A percentile compares a stretch with the other conserved stretches of the same genome.
Evolutionary conservation across 1,140 invertebrate species (phyloP).

Genomic region (Drosophila aff.): DNA sequence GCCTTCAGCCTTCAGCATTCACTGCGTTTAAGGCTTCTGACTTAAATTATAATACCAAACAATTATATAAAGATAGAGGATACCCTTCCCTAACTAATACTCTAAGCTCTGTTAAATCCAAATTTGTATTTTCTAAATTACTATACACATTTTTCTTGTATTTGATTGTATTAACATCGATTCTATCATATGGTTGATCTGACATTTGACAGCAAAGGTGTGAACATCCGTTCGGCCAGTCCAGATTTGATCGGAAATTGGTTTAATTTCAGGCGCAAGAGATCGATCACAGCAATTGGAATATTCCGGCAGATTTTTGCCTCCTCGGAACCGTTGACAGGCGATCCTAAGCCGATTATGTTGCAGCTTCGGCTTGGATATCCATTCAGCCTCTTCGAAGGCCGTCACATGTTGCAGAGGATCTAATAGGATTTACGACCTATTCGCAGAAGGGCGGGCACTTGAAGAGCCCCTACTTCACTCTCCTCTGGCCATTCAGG

Average conservation of each 20-base stretch:
- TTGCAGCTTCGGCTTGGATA: slow-evolving; percentile 26
- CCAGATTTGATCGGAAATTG: slow-evolving; percentile 15
- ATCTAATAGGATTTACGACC: slow-evolving; percentile 77
- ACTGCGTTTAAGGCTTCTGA: too few species aligned
- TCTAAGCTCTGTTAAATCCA: not conserved
- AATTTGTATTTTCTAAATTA: not conserved
- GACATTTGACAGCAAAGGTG: slow-evolving; percentile 15
- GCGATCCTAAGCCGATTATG: slow-evolving; percentile 67
- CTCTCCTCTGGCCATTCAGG: slow-evolving; percentile 14
- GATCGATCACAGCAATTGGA: slow-evolving; percentile 11
- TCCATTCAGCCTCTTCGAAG: slow-evolving; percentile 16
- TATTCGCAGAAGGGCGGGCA: slow-evolving; percentile 49
- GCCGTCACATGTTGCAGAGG: slow-evolving; percentile 66
- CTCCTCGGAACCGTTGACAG: slow-evolving; percentile 52
- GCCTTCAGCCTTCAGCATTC: too few species aligned
- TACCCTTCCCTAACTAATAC: too few species aligned
- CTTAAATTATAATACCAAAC: too few species aligned
- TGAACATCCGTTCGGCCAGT: slow-evolving; percentile 1
- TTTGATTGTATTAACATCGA: not conserved
- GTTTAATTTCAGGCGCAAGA: slow-evolving; percentile 9
- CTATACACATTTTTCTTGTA: not conserved
- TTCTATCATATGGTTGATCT: not conserved
- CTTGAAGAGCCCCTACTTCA: slow-evolving; percentile 25
- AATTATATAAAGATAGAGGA: too few species aligned
- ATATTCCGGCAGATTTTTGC: slow-evolving; percentile 7